Conservation (phyloP, 2,113 vertebrate genomes). For the Pogonocichla stellata region DNA sequence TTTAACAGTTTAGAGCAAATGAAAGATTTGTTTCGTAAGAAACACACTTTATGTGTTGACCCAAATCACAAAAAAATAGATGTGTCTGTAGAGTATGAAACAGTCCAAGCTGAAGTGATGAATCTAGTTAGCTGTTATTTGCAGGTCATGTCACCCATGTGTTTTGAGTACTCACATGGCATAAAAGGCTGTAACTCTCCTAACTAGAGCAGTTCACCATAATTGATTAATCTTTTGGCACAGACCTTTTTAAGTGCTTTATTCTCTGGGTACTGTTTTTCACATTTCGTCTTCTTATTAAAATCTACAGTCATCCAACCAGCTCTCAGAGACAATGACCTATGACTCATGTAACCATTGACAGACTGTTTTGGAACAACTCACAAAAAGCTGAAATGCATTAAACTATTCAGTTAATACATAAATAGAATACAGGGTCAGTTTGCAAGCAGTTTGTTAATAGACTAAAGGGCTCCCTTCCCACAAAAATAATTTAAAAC, state of each 20-base stretch:
- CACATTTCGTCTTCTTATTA: conserved; percentile 35
- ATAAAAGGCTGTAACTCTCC: conserved; percentile 1
- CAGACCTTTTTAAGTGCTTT: conserved; percentile 25
- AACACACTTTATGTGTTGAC: background rate
- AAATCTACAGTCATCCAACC: conserved; percentile 20
- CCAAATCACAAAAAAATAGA: background rate
- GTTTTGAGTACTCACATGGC: background rate
- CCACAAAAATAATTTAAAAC: conserved; percentile 62
- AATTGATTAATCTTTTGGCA: conserved; percentile 58
- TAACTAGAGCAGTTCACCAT: background rate
- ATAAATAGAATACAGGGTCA: conserved; percentile 60
- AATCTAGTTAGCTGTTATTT: background rate
- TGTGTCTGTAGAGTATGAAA: background rate
- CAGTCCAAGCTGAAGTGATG: background rate
- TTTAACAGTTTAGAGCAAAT: background rate
- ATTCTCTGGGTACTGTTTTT: conserved; percentile 61
- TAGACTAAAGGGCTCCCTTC: conserved; percentile 37
- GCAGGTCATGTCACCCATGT: conserved; percentile 16
- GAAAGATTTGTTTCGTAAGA: background rate
- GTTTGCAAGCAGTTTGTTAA: conserved; percentile 57
- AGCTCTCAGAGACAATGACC: conserved; percentile 20
- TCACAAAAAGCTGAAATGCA: conserved; percentile 46
- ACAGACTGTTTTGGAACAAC: conserved; percentile 62
- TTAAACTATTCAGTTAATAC: conserved; percentile 53
- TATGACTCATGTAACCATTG: conserved; percentile 56